Evolutionary conservation across 2,888 invertebrate species (phyloP), one percentile per base, ranked within the genome.

Genomic region (Lottia gigantea): DNA sequence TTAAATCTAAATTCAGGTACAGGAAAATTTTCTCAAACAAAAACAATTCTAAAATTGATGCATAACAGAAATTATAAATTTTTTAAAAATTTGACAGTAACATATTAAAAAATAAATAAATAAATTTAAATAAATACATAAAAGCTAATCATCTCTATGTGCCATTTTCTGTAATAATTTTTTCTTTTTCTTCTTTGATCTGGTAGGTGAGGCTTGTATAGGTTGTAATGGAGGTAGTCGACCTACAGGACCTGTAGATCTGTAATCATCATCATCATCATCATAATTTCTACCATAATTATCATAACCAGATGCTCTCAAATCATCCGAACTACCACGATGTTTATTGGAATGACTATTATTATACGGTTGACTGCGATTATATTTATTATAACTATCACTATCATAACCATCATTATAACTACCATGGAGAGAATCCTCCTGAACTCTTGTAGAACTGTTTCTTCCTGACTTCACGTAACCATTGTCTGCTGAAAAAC

Each of bases 161-260:
- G 76, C 77, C 62, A 78, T 62, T 72, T 78, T 78, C 70, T 77
- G 78, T 49, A 78, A 64, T 16, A 77, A 68, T 46, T 76, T 75
- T 62, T 80, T 79, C 70, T 80, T 80, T 66, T 80, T 80, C 76
- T 81, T 81, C 61, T 77, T 76, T 65, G 73, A n/a, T 14, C 55
- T 19, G 12, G 55, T 19, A 12, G 55, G 55, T 55, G 55, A 55
- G 23, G 47, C 47, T 26, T 46, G 62, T 68, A 55, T 65, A 16
- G 64, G 47, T 46, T 69, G 66, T 45, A 73, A 61, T 25, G 73
- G 73, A 63, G 68, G 71, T 64, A 73, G 25, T 49, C 47, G 47
- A 4, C 46, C 25, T n/a, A 62, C 55, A 16, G 66, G 19, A 15
- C n/a, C 31, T 40, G 46, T 49, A 19, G 55, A 55, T 55, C 23